Conservation (phyloP, 2,113 vertebrate species). For the Gorsachius goisagi region DNA sequence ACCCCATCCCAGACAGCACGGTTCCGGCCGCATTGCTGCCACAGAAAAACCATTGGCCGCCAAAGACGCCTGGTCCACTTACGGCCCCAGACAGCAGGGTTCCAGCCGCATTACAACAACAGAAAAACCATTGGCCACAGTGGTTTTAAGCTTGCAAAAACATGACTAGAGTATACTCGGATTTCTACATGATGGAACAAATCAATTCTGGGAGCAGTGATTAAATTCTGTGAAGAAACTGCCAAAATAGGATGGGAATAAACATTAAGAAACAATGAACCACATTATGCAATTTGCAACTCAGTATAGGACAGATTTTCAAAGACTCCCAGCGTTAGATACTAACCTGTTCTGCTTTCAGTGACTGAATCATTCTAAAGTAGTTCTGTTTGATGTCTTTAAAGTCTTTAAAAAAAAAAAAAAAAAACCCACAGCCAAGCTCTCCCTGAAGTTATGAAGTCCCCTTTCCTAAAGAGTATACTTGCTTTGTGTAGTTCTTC, state of each 20-base stretch:
- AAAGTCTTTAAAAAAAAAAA: not conserved
- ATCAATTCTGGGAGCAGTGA: conserved; percentile 30
- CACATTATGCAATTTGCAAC: conserved; percentile 33
- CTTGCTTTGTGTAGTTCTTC: not conserved
- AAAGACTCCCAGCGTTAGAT: conserved; percentile 18
- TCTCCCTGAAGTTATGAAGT: conserved; percentile 2
- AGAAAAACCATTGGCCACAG: conserved; percentile 1
- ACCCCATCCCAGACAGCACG: conserved; percentile 18
- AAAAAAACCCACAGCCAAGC: not conserved
- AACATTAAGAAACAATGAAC: conserved; percentile 53
- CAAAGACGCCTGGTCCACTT: conserved; percentile 19
- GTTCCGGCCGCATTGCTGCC: not conserved
- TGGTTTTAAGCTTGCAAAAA: conserved; percentile 30
- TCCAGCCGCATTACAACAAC: conserved; percentile 47
- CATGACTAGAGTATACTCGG: not conserved
- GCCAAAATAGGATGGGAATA: conserved; percentile 42
- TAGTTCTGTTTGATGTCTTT: conserved; percentile 33
- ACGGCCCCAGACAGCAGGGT: conserved; percentile 17
- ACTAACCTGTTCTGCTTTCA: conserved; percentile 31
- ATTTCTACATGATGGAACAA: conserved; percentile 34
- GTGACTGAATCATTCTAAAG: conserved; percentile 16
- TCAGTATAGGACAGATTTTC: conserved; percentile 10
- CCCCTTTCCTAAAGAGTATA: not conserved
- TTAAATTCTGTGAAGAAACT: conserved; percentile 42
- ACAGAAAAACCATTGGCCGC: not conserved